phyloP scores from a whole-genome alignment of 1,140 invertebrate genomes.

The Liolophura sinensis region DNA sequence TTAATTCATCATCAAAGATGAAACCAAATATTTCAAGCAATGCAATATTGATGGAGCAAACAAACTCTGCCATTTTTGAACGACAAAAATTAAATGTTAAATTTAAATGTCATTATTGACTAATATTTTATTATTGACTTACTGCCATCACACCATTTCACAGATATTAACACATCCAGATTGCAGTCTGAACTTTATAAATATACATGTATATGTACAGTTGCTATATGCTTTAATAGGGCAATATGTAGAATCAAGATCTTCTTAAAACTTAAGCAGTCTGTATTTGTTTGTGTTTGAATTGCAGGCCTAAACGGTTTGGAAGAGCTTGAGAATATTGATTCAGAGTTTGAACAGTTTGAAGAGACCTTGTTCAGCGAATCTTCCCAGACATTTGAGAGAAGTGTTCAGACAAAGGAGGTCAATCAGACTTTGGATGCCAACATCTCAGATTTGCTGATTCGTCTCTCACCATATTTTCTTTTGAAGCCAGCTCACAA shows the following conservation, averaged over 20 bases:
- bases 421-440: conserved; percentile 77
- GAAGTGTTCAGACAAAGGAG: conserved; percentile 74
- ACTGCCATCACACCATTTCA: too few relatives aligned
- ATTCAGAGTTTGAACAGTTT: conserved; percentile 74
- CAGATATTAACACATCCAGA: too few relatives aligned
- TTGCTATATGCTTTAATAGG: too few relatives aligned
- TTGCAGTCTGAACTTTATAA: too few relatives aligned
- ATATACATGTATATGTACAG: too few relatives aligned
- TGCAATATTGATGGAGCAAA: too few relatives aligned
- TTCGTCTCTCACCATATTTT: conserved; percentile 84
- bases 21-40: too few relatives aligned
- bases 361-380: conserved; percentile 76
- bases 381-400: conserved; percentile 73
- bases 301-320: conserved; percentile 72
- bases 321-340: conserved; percentile 75
- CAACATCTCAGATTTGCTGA: conserved; percentile 78
- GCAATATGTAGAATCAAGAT: neutral
- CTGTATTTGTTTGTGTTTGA: conserved; percentile 9
- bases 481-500: conserved; percentile 81
- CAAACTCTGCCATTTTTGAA: too few relatives aligned
- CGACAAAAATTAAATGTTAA: too few relatives aligned
- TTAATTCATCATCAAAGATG: neutral
- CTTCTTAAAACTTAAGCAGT: neutral
- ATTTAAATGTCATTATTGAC: too few relatives aligned
- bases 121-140: too few relatives aligned